A percentile compares a stretch with the other conserved stretches of the same genome.
These are phyloP conservation scores for Otis tarda DNA, from an alignment of 2,113 vertebrate species.

Conservation along the genomic window DNA sequence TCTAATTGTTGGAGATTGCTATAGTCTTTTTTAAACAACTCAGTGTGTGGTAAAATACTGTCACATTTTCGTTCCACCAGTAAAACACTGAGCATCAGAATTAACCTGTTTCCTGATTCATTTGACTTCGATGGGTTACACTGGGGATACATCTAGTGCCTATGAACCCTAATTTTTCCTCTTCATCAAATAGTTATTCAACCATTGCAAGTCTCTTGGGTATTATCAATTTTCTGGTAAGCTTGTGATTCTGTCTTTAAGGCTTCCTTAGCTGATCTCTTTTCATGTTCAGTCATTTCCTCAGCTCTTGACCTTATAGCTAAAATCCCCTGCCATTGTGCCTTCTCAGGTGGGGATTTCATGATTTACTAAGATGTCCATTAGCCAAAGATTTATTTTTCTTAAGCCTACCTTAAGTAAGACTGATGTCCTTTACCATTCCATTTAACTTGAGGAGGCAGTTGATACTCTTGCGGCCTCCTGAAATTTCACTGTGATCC, in stretches of 20 bases:
- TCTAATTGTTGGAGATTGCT: neutral
- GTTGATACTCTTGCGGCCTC: neutral
- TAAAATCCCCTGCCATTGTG: neutral
- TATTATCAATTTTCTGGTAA: neutral
- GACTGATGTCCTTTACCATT: neutral
- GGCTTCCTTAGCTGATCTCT: neutral
- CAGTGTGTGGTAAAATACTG: neutral
- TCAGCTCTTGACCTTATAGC: neutral
- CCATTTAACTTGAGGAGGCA: neutral
- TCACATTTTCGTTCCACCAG: neutral
- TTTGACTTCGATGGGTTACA: neutral
- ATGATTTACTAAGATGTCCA: neutral
- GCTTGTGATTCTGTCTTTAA: neutral
- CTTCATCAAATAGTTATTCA: neutral
- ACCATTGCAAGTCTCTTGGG: neutral
- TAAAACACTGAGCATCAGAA: neutral
- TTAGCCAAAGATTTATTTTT: neutral
- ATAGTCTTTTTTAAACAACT: neutral
- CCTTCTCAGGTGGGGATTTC: neutral
- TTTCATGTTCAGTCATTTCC: neutral
- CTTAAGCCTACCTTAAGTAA: neutral
- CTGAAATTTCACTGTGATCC: neutral
- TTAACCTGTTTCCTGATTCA: neutral
- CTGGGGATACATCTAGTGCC: neutral
- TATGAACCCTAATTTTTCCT: neutral